A percentile compares a stretch with the other conserved stretches of the same genome.
phyloP scores from a whole-genome alignment of 2,113 vertebrate genomes.

The Oryzias celebensis region DNA sequence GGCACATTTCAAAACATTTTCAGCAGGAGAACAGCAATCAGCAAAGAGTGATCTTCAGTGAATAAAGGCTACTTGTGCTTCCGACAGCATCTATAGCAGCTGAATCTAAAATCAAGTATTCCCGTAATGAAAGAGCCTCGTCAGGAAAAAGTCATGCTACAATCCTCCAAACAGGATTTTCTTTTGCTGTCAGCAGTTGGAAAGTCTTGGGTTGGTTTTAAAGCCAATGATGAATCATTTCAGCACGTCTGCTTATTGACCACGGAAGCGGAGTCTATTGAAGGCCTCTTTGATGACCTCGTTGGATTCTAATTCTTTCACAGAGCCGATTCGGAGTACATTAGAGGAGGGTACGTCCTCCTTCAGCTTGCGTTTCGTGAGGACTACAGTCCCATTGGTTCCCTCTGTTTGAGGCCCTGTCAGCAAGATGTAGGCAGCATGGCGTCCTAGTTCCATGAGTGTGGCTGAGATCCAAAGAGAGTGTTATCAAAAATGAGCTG shows the following conservation, averaged over 20 bases:
- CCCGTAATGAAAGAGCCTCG: slow-evolving; percentile 8
- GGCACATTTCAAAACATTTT: slow-evolving; percentile 9
- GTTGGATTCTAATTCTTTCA: slow-evolving; percentile 44
- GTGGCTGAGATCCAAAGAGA: slow-evolving; percentile 66
- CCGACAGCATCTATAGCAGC: background rate
- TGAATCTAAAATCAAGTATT: slow-evolving; percentile 1
- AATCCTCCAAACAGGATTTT: background rate
- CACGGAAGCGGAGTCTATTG: slow-evolving; percentile 84
- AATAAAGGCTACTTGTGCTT: slow-evolving; percentile 16
- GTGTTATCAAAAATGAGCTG: background rate
- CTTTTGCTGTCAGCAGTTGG: slow-evolving; percentile 44
- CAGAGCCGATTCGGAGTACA: slow-evolving; percentile 68
- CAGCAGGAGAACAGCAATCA: slow-evolving; percentile 34
- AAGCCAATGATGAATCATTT: background rate
- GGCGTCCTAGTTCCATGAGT: slow-evolving; percentile 86
- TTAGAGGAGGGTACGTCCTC: slow-evolving; percentile 73
- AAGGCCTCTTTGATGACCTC: slow-evolving; percentile 82
- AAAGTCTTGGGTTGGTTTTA: slow-evolving; percentile 24
- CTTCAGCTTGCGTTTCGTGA: slow-evolving; percentile 87
- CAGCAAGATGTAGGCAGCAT: slow-evolving; percentile 88
- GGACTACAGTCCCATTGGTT: slow-evolving; percentile 64
- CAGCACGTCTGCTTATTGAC: slow-evolving; percentile 38
- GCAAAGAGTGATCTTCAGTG: slow-evolving; percentile 24
- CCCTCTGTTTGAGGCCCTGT: slow-evolving; percentile 63
- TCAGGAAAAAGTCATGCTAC: slow-evolving; percentile 8